These are phyloP conservation scores for Eurystomus gularis DNA, from an alignment of 2,113 vertebrate genomes.

Conservation along the genomic window DNA sequence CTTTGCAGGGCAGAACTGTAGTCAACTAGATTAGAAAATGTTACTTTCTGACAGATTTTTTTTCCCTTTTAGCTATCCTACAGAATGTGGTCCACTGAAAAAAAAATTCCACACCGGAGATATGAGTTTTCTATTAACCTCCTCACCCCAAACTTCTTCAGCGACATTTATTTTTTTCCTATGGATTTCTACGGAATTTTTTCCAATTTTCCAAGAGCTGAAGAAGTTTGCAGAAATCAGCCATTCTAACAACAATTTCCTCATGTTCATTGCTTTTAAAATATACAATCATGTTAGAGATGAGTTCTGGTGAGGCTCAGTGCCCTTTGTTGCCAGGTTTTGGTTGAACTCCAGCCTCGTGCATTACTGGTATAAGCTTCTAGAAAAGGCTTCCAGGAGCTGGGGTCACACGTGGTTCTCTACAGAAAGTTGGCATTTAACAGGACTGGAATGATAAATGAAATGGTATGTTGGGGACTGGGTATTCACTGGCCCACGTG, in stretches of 20 bases:
- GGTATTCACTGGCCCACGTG: background rate
- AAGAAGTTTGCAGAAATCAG: background rate
- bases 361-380: background rate
- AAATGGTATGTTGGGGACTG: background rate
- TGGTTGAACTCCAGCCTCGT: background rate
- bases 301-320: background rate
- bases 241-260: background rate
- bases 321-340: background rate
- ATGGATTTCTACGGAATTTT: background rate
- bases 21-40: constrained; percentile 40
- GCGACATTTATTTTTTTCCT: background rate
- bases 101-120: constrained; percentile 15
- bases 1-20: background rate
- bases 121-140: constrained; percentile 58
- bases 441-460: background rate
- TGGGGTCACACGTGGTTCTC: fast-evolving
- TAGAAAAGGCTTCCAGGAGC: background rate
- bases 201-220: background rate
- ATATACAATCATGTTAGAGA: background rate
- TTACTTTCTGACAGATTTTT: background rate
- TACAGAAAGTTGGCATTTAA: background rate
- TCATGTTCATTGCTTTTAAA: background rate
- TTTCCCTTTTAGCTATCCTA: background rate
- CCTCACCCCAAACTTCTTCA: background rate
- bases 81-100: background rate